These are phyloP conservation scores for Ectropis crepuscularia DNA, from an alignment of 2,888 invertebrate species.

Conservation along the genomic window DNA sequence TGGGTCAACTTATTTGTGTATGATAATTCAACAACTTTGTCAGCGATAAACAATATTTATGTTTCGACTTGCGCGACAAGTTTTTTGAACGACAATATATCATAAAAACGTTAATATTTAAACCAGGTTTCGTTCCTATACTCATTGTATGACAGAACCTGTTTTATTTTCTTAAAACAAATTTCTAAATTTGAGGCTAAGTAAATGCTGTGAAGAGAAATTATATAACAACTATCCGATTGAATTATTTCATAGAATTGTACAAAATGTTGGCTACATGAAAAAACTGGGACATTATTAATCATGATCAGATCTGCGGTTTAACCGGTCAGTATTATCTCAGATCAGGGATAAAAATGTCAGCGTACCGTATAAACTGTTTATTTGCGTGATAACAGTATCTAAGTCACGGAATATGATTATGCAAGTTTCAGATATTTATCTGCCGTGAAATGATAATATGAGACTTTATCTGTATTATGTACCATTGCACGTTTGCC, in stretches of 20 bases:
- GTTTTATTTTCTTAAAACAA: neutral
- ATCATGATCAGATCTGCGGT: constrained; percentile 19
- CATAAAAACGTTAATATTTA: neutral
- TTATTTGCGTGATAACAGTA: constrained; percentile 39
- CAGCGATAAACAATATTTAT: constrained; percentile 42
- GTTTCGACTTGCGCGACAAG: constrained; percentile 11
- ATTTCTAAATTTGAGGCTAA: too few relatives aligned
- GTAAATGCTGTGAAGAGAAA: too few relatives aligned
- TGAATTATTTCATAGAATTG: neutral
- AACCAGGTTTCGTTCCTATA: neutral
- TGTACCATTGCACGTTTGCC: constrained; percentile 1
- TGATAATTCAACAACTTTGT: constrained; percentile 65
- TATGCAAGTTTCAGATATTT: constrained; percentile 31
- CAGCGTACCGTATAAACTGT: constrained; percentile 31
- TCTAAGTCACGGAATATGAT: constrained; percentile 34
- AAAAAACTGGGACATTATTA: constrained; percentile 10
- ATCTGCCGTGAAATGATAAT: constrained; percentile 27
- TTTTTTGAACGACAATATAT: constrained; percentile 2
- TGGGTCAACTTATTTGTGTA: constrained; percentile 76
- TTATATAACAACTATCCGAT: too few relatives aligned
- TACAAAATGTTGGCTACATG: constrained; percentile 5
- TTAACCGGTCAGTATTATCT: constrained; percentile 34
- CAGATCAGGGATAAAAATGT: constrained; percentile 39
- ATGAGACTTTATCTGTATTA: constrained; percentile 21
- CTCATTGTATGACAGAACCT: neutral